Evolutionary conservation across 2,888 invertebrate genomes (phyloP).

Genomic region (Acronicta aceris): DNA sequence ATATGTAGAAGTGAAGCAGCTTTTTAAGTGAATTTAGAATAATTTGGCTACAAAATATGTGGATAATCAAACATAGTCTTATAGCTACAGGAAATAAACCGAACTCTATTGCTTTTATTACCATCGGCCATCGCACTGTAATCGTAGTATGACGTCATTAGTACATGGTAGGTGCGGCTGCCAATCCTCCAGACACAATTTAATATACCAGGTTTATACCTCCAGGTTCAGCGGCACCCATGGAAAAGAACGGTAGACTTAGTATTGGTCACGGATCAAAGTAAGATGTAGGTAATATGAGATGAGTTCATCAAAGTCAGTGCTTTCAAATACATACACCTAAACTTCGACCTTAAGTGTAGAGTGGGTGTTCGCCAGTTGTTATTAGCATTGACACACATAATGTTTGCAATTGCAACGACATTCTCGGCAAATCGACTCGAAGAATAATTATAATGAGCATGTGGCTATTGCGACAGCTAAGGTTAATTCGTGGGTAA

Average conservation of each 20-base stretch:
- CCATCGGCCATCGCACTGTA: conserved; percentile 18
- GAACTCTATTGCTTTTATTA: conserved; percentile 9
- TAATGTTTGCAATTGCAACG: conserved; percentile 71
- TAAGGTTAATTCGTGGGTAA: conserved; percentile 50
- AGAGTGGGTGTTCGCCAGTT: conserved; percentile 74
- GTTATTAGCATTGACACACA: conserved; percentile 85
- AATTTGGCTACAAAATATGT: neutral
- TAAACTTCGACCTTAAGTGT: conserved; percentile 74
- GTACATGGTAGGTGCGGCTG: conserved; percentile 37
- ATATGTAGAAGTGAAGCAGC: too few relatives aligned
- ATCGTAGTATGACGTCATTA: conserved; percentile 33
- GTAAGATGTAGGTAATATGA: conserved; percentile 9
- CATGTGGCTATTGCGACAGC: conserved; percentile 63
- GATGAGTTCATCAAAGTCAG: conserved; percentile 69
- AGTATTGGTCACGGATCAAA: neutral
- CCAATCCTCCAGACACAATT: conserved; percentile 15
- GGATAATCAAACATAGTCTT: neutral
- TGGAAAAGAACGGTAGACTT: neutral
- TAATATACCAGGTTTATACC: neutral
- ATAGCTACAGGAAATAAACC: neutral
- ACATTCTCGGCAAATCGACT: conserved; percentile 73
- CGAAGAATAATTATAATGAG: conserved; percentile 70
- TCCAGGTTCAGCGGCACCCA: too few relatives aligned
- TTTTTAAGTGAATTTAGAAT: neutral
- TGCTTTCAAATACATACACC: conserved; percentile 68